Evolutionary conservation across 2,113 vertebrate species (phyloP).

Genomic region (Hippotragus niger): DNA sequence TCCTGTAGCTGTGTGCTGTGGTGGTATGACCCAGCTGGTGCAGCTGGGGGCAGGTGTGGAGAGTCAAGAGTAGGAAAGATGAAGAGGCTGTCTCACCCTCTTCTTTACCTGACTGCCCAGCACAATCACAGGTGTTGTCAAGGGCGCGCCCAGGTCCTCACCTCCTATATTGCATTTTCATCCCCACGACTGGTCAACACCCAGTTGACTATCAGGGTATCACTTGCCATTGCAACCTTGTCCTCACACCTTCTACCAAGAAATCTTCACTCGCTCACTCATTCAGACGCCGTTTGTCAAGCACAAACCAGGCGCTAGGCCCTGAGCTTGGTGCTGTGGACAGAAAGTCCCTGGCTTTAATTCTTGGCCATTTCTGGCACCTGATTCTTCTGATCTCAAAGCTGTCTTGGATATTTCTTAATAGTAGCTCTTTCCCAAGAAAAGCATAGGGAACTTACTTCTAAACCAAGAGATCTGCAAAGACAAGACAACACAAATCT

Average conservation of each 20-base stretch:
- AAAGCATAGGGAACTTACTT: background rate
- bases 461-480: constrained; percentile 14
- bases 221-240: background rate
- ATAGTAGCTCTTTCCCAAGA: background rate
- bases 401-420: background rate
- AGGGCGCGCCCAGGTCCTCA: background rate
- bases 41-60: accelerated
- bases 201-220: background rate
- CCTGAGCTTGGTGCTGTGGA: background rate
- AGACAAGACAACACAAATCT: background rate
- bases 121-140: background rate
- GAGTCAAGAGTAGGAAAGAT: background rate
- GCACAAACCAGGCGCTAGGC: background rate
- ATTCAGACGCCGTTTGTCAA: background rate
- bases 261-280: background rate
- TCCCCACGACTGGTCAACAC: background rate
- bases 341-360: background rate
- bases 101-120: background rate
- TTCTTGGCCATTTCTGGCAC: background rate
- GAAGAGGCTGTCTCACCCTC: background rate
- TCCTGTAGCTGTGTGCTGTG: accelerated
- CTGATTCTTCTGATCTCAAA: background rate
- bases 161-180: background rate
- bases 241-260: background rate
- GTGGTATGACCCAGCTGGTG: background rate